These are phyloP conservation scores for Lordiphosa mommai DNA, from an alignment of 1,140 invertebrate genomes.

Conservation along the genomic window DNA sequence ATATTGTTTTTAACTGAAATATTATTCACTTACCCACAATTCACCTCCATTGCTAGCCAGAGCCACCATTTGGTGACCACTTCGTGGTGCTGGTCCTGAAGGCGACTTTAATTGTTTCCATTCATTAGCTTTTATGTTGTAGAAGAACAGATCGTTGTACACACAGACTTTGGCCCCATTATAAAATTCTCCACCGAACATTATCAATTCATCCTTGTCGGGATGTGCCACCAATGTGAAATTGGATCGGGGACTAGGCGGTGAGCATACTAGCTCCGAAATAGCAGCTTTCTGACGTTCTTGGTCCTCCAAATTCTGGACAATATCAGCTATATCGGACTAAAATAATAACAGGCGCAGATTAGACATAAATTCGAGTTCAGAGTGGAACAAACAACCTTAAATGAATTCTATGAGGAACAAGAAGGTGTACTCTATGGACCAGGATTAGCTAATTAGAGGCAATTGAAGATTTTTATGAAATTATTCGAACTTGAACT, in stretches of 20 bases:
- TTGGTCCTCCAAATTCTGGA: slow-evolving; percentile 90
- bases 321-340: slow-evolving; percentile 92
- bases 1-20: too few species aligned
- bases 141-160: slow-evolving; percentile 92
- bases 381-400: too few species aligned
- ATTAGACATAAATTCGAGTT: too few species aligned
- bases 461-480: background rate
- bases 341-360: slow-evolving; percentile 66
- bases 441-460: background rate
- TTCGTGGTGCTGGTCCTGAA: slow-evolving; percentile 90
- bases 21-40: slow-evolving; percentile 80
- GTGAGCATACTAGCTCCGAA: slow-evolving; percentile 85
- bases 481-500: too few species aligned
- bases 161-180: slow-evolving; percentile 92
- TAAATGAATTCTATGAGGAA: too few species aligned
- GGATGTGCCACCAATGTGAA: slow-evolving; percentile 91
- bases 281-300: slow-evolving; percentile 86
- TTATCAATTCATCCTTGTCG: slow-evolving; percentile 91
- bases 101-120: slow-evolving; percentile 91
- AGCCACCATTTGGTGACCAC: slow-evolving; percentile 91
- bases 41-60: slow-evolving; percentile 86
- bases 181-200: slow-evolving; percentile 96
- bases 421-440: background rate
- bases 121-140: slow-evolving; percentile 89
- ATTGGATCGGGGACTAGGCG: slow-evolving; percentile 87